phyloP scores from a whole-genome alignment of 2,113 vertebrate genomes.

The Polyodon spathula region DNA sequence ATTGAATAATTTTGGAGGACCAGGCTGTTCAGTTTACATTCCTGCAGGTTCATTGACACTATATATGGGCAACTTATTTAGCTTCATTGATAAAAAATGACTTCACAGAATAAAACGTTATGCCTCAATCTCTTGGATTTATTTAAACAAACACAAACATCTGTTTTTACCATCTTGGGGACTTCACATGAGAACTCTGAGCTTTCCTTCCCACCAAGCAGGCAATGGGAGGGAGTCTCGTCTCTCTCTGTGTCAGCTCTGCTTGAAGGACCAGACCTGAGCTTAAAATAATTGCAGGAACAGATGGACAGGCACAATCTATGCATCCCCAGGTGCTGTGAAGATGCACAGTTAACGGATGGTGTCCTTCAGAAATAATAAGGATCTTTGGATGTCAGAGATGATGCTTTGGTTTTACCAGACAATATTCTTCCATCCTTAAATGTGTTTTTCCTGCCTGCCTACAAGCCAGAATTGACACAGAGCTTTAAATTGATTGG shows the following conservation, averaged over 20 bases:
- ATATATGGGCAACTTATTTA: too few species aligned
- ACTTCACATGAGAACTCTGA: not conserved
- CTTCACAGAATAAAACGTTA: too few species aligned
- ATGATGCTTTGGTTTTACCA: not conserved
- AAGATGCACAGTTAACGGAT: constrained; percentile 33
- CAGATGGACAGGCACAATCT: constrained; percentile 46
- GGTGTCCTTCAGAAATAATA: constrained; percentile 44
- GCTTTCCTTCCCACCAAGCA: fast-evolving
- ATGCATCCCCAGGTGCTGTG: constrained; percentile 19
- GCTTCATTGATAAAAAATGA: too few species aligned
- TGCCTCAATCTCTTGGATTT: too few species aligned
- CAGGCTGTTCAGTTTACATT: too few species aligned
- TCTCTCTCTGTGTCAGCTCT: constrained; percentile 28
- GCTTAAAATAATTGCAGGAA: constrained; percentile 48
- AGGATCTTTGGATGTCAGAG: constrained; percentile 21
- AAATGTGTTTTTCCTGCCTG: too few species aligned
- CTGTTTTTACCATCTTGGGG: not conserved
- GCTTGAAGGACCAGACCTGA: constrained; percentile 16
- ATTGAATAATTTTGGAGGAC: too few species aligned
- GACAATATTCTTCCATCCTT: too few species aligned
- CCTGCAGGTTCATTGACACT: too few species aligned
- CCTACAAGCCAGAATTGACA: too few species aligned
- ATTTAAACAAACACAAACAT: too few species aligned
- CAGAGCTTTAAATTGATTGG: too few species aligned
- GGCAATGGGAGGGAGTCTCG: constrained; percentile 15